Percentiles rank a stretch among this genome's conserved stretches.
phyloP scores from a whole-genome alignment of 1,140 invertebrate genomes.

The Drosophila takahashii region DNA sequence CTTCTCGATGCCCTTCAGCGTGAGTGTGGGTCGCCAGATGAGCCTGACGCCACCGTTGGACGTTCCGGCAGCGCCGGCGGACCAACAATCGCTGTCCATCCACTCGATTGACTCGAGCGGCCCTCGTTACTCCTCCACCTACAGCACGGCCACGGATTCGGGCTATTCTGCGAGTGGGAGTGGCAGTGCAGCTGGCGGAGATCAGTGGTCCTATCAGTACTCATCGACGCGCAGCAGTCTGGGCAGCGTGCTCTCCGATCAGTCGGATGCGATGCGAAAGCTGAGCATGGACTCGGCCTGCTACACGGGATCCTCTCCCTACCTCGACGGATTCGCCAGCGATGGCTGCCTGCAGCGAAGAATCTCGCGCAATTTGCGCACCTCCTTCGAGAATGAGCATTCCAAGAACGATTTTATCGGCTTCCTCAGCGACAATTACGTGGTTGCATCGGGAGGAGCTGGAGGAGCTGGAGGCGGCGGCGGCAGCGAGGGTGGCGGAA shows the following conservation, averaged over 20 bases:
- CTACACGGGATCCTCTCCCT: constrained; percentile 61
- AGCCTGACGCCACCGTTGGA: constrained; percentile 79
- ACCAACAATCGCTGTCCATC: constrained; percentile 68
- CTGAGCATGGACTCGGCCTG: constrained; percentile 77
- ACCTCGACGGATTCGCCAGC: constrained; percentile 69
- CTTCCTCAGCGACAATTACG: constrained; percentile 79
- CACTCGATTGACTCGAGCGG: constrained; percentile 59
- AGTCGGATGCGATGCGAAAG: constrained; percentile 72
- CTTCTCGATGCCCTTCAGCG: constrained; percentile 80
- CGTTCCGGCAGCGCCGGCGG: constrained; percentile 58
- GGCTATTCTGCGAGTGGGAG: constrained; percentile 78
- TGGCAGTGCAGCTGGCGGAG: constrained; percentile 58
- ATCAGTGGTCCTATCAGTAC: constrained; percentile 84
- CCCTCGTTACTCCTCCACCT: constrained; percentile 73
- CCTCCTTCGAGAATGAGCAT: constrained; percentile 83
- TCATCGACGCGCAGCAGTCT: constrained; percentile 82
- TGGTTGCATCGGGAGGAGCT: constrained; percentile 8
- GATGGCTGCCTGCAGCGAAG: constrained; percentile 80
- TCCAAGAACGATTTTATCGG: constrained; percentile 82
- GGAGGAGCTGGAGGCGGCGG: constrained; percentile 42
- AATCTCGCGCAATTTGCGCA: constrained; percentile 82
- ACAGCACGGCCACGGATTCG: constrained; percentile 83
- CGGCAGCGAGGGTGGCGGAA: constrained; percentile 75
- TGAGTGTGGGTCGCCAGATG: constrained; percentile 70
- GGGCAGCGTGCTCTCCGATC: constrained; percentile 77